Evolutionary conservation across 2,113 vertebrate genomes (phyloP), one percentile per base, ranked within the genome.

Genomic region (Scophthalmus maximus): DNA sequence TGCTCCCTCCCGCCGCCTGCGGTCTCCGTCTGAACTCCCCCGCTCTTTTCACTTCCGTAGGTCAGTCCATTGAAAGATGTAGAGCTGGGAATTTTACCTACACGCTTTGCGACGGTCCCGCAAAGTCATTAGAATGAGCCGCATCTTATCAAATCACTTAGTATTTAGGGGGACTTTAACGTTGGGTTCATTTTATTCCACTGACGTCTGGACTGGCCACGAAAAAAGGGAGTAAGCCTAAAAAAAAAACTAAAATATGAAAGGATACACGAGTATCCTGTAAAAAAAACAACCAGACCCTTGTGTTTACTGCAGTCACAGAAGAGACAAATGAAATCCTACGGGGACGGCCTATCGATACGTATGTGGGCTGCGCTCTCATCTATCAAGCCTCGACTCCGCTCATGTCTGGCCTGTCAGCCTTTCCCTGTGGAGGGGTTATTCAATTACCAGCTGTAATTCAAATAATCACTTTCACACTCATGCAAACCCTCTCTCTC

Each of bases 381-480:
- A 59, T 85, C 71, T 66, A 60, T 83, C 83, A 83, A 80, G 62
- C 69, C 60, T 72, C 10, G 23, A 52, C 65, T 87, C 60, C 40
- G 68, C 87, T 86, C 81, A 73, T 88, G 36, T 57, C 79, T 59
- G 85, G 68, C 82, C 86, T 84, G 81, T 86, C 84, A 49, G 79
- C 73, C 73, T 81, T 78, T 73, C 49, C 82, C 82, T 49, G 57
- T 82, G 59, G 79, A 78, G 77, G n/a, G 66, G 65, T 89, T 83
- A 91, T 78, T 91, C 74, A 91, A 90, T 91, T 89, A 88, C 56
- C 81, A 88, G 65, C 79, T 78, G 79, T 88, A 85, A 92, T 40
- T 4, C 84, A 89, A 87, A 90, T 89, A 91, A 89, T 85, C 81
- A 68, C 75, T 86, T 81, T 90, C 72, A 57, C 59, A 70, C 64